These are phyloP conservation scores for Coluber constrictor DNA, from an alignment of 2,797 vertebrate genomes.

Conservation along the genomic window DNA sequence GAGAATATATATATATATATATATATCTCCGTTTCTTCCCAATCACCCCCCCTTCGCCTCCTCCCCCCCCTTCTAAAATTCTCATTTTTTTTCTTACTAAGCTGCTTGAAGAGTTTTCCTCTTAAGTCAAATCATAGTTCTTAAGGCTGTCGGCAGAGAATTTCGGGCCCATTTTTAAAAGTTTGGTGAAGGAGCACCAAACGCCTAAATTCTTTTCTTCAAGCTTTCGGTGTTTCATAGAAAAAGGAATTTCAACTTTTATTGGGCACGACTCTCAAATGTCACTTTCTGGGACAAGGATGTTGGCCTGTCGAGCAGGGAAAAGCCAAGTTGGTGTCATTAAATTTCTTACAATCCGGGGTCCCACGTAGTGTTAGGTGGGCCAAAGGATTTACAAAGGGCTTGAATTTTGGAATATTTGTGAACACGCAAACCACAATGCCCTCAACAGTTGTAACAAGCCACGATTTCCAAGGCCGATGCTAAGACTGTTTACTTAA, in stretches of 20 bases:
- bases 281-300: background rate
- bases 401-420: background rate
- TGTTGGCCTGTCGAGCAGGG: background rate
- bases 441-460: background rate
- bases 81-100: background rate
- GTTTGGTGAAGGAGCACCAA: background rate
- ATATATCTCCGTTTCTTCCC: too few species aligned
- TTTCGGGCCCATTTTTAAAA: background rate
- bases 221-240: too few species aligned
- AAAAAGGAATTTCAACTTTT: background rate
- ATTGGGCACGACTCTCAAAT: background rate
- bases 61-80: background rate
- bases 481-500: background rate
- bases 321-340: background rate
- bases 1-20: too few species aligned
- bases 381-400: background rate
- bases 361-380: background rate
- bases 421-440: background rate
- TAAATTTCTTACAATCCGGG: background rate
- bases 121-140: background rate
- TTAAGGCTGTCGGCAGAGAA: background rate
- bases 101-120: background rate
- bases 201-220: background rate
- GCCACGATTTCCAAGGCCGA: background rate
- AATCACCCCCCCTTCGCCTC: background rate